Evolutionary conservation across 2,888 invertebrate genomes (phyloP), one percentile per base, ranked within the genome.

Genomic region (Rhamphomyia laevipes): DNA sequence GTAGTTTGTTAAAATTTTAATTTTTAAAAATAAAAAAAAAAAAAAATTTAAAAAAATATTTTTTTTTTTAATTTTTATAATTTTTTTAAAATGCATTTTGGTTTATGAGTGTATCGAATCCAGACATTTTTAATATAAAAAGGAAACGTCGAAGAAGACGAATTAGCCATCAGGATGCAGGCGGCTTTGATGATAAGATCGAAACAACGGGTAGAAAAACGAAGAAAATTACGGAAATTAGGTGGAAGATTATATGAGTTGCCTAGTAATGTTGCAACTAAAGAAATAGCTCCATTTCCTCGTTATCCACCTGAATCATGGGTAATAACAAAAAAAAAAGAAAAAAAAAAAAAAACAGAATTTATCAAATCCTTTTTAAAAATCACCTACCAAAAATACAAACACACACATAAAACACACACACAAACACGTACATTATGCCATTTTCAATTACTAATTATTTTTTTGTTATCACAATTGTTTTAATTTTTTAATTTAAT

Each of bases 141-240:
- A 56, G 59, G 52, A 57, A 59, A 57, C 55, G 59, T 51, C 58
- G 59, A 55, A 58, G 55, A 42, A 45, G 43, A 38, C 21, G 31
- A 46, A 44, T 33, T n/a, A 35, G 16, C n/a, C 48, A 47, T 38
- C 77, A 81, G 82, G 70, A 89, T 89, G 88, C 89, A 89, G 82
- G 89, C 89, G 78, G 89, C 89, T 77, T 82, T 89, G 77, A 86
- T 88, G 80, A 82, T 89, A 76, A 83, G 88, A 78, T 81, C 86
- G 74, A 87, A 88, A 78, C 86, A 87, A 78, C 82, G 86, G 77
- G 84, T 86, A 74, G 76, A 81, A 66, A 81, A 82, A 74, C 76
- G 78, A 77, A 85, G 86, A 80, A 82, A 83, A 72, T 79, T 82
- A 66, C 75, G 80, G 64, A 77, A 80, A 70, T 76, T 80, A 74